Evolutionary conservation across 2,113 vertebrate species (phyloP), one percentile per base, ranked within the genome.

Genomic region (Arothron firmamentum): DNA sequence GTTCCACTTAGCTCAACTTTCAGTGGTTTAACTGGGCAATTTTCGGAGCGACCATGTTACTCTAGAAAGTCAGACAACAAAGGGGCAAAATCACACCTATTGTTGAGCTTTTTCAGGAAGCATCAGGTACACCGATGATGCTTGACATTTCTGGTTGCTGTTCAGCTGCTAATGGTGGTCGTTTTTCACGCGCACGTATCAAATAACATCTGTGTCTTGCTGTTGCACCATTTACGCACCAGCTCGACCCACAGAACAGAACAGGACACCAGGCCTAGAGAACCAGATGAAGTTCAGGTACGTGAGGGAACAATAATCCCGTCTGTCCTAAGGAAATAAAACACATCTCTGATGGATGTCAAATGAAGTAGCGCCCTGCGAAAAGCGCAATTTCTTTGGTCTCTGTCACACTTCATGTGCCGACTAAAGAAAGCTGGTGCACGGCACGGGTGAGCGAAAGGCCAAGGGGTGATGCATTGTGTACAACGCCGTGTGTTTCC

Each of bases 1-100:
- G 74, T 64, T 82, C 77, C 62, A 80, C 54, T 79, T 85, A 78
- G 72, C 70, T 84, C 75, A 7, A 59, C 76, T 84, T 85, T 82
- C 80, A 73, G 48, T 57, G n/a, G 54, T 66, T 61, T 53, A 75
- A 67, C 61, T 66, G 69, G 48, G 52, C 46, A 54, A 54, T 74
- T 63, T 67, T n/a, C 68, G 34, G 45, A 63, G 19, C 49, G 52
- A 52, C 43, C 34, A 19, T 53, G 77, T 81, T 61, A 85, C 61
- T 81, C 75, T 60, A 67, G 45, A 67, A 47, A 51, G 70, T 67
- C 15, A 2, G 52, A 20, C 14, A 6, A 86, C 79, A 84, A 84
- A 62, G 43, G 67, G 20, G 56, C 48, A 25, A 49, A 70, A 77
- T 83, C 59, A 55, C 48, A 56, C 25, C 78, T 57, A 75, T 78